These are phyloP conservation scores for Uropetala carovei DNA, from an alignment of 2,888 invertebrate species.

Conservation along the genomic window DNA sequence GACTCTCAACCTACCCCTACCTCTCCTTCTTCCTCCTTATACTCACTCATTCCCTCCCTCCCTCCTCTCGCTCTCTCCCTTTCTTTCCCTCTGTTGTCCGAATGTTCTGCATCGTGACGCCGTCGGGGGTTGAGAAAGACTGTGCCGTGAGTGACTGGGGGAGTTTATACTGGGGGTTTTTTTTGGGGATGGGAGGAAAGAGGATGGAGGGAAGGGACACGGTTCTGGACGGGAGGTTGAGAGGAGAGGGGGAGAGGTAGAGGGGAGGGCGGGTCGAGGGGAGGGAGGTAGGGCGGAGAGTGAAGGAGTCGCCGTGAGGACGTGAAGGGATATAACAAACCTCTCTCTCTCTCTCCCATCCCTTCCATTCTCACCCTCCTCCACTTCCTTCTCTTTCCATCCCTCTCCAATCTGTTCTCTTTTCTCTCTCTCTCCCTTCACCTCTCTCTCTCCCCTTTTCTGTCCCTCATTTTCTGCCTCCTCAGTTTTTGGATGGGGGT, in stretches of 20 bases:
- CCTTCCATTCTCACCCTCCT: conserved; percentile 1
- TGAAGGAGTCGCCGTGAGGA: conserved; percentile 9
- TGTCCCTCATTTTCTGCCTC: conserved; percentile 29
- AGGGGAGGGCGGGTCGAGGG: not conserved
- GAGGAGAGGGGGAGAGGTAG: no score
- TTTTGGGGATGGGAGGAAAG: not conserved
- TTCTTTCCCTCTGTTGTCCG: not conserved
- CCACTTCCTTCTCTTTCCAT: not conserved
- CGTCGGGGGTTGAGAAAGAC: conserved; percentile 5
- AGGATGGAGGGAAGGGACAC: no score
- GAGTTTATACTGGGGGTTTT: no score
- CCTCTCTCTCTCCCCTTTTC: not conserved
- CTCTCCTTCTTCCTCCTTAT: not conserved
- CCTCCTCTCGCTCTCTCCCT: not conserved
- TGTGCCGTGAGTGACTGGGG: not conserved
- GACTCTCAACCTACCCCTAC: not conserved
- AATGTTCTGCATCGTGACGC: conserved; percentile 8
- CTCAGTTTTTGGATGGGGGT: conserved; percentile 27
- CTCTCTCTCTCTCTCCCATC: not conserved
- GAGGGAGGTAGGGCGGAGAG: not conserved
- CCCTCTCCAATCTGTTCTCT: not conserved
- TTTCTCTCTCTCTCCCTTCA: conserved; percentile 15
- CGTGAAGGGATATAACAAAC: not conserved
- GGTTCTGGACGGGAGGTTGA: not conserved
- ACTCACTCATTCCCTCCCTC: not conserved